Evolutionary conservation across 2,113 vertebrate genomes (phyloP), one percentile per base, ranked within the genome.

Genomic region (Ivindomyrus marchei): DNA sequence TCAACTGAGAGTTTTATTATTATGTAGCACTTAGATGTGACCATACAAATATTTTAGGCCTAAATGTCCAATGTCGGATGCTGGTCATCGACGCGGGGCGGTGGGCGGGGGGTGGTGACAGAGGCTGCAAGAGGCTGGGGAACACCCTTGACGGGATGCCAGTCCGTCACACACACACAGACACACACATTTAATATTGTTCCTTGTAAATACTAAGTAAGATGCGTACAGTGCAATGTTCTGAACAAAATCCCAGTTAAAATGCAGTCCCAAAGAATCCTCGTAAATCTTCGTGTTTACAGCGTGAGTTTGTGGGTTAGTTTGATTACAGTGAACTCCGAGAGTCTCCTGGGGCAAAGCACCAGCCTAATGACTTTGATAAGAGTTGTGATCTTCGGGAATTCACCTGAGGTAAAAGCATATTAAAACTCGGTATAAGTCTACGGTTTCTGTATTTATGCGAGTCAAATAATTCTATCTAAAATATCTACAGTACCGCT

Each of bases 261-360:
- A 92, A 92, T 93, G 93, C 77, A 94, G 94, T 94, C 93, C 93
- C 90, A 91, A 88, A 93, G 93, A 91, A 91, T 93, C 92, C 93
- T 89, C 66, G 90, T 92, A 17, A 88, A 89, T 91, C 56, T 85
- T 89, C 89, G 91, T 92, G 91, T 84, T 88, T 88, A 89, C 92
- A 92, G 91, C 90, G 90, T 92, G 90, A 90, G 89, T 89, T 90
- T 88, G 89, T 90, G 92, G 92, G 88, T 53, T 53, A 31, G 13
- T 4, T 52, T 91, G 93, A 90, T 95, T 94, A 93, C 89, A 86
- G 91, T 92, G 91, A 93, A 92, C 90, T 87, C 62, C 92, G 91
- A 90, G 93, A 87, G 89, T 93, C 93, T 92, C 90, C 21, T 80
- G 91, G 89, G 91, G 90, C n/a, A 85, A 88, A 89, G 90, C 89